Base-by-base conservation (phyloP, 2,113 vertebrate species). In the Spheniscus mendiculus region DNA sequence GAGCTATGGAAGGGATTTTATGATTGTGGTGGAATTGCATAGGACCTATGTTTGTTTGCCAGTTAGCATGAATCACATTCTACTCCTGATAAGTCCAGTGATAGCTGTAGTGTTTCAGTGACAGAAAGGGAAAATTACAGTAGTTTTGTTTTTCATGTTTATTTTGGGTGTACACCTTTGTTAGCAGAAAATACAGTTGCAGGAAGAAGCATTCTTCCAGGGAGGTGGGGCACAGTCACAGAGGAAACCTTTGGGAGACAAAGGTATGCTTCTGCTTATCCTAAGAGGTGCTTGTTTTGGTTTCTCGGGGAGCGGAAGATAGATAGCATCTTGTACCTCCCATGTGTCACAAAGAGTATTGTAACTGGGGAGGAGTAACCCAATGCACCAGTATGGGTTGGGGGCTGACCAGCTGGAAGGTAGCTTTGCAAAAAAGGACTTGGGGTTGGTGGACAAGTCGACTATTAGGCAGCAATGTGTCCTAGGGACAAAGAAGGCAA, bases 21-120 rank as follows among this genome's bases (percentile, higher is more conserved):
- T 88, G 62, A 40, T 56, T 80, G 47, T 23, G 1, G 52, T 34
- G 40, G 74, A 30, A 25, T 65, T 83, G 62, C 10, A 0, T 76
- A 71, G 77, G 70, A 71, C 40, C 30, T 19, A 2, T 86, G 82
- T 8, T 25, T 87, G 61, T 66, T 95, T 96, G 85, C 94, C 85
- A 88, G 74, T 52, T 69, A 80, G 62, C 17, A 69, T 96, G 94
- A 95, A 93, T 97, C 95, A 97, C 61, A 79, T 67, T 70, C 94
- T 95, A 11, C 47, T 93, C 62, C 76, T 89, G 66, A 56, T 95
- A 93, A 92, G 53, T 80, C 27, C 83, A 86, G 53, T 63, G 78
- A 72, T 50, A 95, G 40, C 38, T 4, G 1, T 38, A 38, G 56
- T 44, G 36, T 61, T 90, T 87, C 45, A 27, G 79, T 80, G 76